Evolutionary conservation across 1,140 invertebrate genomes (phyloP), one percentile per base, ranked within the genome.

Genomic region (Helicoverpa armigera): DNA sequence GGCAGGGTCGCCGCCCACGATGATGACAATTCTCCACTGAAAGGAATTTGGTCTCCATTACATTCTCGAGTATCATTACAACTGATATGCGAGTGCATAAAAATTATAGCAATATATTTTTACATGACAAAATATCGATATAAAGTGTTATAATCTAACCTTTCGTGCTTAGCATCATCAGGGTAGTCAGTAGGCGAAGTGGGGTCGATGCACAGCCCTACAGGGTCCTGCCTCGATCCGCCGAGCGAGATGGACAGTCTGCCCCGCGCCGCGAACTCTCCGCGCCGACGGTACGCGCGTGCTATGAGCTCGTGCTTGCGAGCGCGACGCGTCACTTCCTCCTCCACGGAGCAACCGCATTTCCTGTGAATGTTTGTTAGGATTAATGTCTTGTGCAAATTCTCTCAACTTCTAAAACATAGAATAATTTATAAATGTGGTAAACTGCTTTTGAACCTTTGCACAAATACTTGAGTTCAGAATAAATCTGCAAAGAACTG

Each of bases 241-340:
- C 97, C 96, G 79, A 98, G 97, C 86, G 97, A 98, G 84, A 99
- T 97, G 53, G 98, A 98, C 18, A 99, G 95, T n/a, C 97, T 95
- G 0, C 98, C 98, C 73, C 96, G 96, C 87, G 97, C 97, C 78
- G 98, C 97, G 77, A 98, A 97, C 79, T 98, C 97, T 87, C 98
- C 97, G n/a, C 98, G 96, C 82, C 98, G 98, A 0, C 97, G 97
- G 96, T 98, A 99, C 1, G 98, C 98, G 90, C 98, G 97, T 11
- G 98, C 98, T 72, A 99, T 98, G 29, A 99, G 96, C 93, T 98
- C 98, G 91, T 99, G 98, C 88, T 98, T 98, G 87, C 98, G 97
- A 29, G 93, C 93, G 73, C 93, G 92, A 0, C 93, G 89, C 11
- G 88, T 85, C 81, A 86, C 82, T 51, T 97, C 97, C 81, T 97